phyloP scores from a whole-genome alignment of 1,140 invertebrate species.

The Drosophila varians region DNA sequence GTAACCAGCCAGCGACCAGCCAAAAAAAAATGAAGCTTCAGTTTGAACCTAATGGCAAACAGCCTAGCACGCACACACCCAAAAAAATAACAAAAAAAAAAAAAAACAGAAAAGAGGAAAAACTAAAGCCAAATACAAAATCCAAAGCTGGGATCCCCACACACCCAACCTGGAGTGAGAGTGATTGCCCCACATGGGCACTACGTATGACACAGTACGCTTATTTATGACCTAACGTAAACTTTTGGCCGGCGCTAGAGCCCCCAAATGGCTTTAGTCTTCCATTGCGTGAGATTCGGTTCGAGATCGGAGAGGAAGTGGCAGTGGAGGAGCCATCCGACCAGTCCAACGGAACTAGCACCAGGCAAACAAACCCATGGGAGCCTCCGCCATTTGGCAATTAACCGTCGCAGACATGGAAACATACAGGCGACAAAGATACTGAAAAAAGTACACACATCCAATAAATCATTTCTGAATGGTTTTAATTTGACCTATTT shows the following conservation, averaged over 20 bases:
- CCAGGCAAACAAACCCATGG: conserved; percentile 22
- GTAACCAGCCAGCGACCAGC: conserved; percentile 34
- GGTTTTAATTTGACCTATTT: too few species aligned
- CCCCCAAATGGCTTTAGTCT: conserved; percentile 41
- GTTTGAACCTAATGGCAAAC: conserved; percentile 64
- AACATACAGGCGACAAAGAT: conserved; percentile 32
- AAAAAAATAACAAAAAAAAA: conserved; percentile 2
- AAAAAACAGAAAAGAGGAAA: conserved; percentile 9
- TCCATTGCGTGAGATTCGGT: conserved; percentile 31
- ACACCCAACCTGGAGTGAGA: conserved; percentile 25
- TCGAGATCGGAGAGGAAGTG: conserved; percentile 12
- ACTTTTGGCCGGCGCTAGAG: conserved; percentile 47
- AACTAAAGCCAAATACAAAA: conserved; percentile 33
- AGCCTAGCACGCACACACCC: conserved; percentile 53
- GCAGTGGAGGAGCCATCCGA: not conserved
- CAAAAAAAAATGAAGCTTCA: conserved; percentile 32
- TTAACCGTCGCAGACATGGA: conserved; percentile 17
- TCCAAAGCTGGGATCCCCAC: conserved; percentile 27
- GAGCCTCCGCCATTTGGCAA: conserved; percentile 34
- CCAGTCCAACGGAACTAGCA: conserved; percentile 17
- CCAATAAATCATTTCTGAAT: too few species aligned
- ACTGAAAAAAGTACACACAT: too few species aligned
- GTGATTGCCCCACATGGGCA: conserved; percentile 57
- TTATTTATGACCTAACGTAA: conserved; percentile 65
- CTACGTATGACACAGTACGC: conserved; percentile 53